These are phyloP conservation scores for Apeira syringaria DNA, from an alignment of 2,888 invertebrate species.

Conservation along the genomic window DNA sequence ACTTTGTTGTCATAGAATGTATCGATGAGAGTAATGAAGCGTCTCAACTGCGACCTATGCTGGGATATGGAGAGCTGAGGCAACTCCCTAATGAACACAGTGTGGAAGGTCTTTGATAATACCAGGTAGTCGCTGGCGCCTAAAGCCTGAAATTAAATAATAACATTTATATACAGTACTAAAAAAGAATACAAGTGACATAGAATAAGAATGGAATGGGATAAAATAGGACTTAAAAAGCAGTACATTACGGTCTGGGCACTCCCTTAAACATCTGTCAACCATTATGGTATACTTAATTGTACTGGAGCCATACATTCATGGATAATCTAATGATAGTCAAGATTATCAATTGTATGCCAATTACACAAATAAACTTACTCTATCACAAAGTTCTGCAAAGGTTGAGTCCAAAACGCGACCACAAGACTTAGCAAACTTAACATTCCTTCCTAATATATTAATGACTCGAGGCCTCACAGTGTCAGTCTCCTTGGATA, in stretches of 20 bases:
- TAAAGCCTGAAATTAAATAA: constrained; percentile 86
- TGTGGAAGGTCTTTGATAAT: constrained; percentile 96
- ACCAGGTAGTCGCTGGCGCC: constrained; percentile 98
- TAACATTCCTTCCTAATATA: constrained; percentile 95
- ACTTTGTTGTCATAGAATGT: constrained; percentile 97
- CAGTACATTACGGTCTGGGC: too few species aligned
- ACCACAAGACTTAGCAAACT: constrained; percentile 95
- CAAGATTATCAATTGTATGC: too few species aligned
- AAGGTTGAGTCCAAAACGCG: constrained; percentile 95
- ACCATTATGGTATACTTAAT: too few species aligned
- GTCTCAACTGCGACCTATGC: constrained; percentile 92
- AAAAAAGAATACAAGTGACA: too few species aligned
- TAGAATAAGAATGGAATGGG: too few species aligned
- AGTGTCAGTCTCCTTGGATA: constrained; percentile 94
- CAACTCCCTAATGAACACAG: constrained; percentile 95
- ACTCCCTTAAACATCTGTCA: too few species aligned
- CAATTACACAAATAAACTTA: constrained; percentile 60
- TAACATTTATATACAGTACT: background rate
- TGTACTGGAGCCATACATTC: too few species aligned
- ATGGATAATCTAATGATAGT: too few species aligned
- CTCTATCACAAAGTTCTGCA: constrained; percentile 94
- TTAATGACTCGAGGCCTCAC: constrained; percentile 93
- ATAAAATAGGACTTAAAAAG: too few species aligned
- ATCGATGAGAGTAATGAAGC: constrained; percentile 98
- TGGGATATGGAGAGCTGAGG: constrained; percentile 90